Evolutionary conservation across 1,140 invertebrate genomes (phyloP), one percentile per base, ranked within the genome.

Genomic region (Metaphire vulgaris): DNA sequence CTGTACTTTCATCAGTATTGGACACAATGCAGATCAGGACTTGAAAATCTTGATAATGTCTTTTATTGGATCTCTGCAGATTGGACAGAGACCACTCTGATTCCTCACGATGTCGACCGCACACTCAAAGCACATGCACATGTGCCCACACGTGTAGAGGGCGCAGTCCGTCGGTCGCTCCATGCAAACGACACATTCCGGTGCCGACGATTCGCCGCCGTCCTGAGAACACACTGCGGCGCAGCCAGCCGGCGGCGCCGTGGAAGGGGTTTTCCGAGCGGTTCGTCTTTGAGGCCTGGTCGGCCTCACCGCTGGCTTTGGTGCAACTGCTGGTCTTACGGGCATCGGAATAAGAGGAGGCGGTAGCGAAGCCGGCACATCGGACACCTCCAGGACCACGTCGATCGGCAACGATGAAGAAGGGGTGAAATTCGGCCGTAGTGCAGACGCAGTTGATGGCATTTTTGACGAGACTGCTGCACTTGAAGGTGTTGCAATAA

Each of bases 51-150:
- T 91, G 78, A 98, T 98, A 75, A 99, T 95, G 84, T 99, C 96
- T 80, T 91, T 90, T 79, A 99, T 98, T 28, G 91, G 89, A 1
- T 95, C 93, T 67, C 96, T 88, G 84, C 96, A 99, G 29, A 99
- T 91, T 0, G 96, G 96, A 86, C 96, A 99, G 80, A 95, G 92
- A 65, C 92, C 93, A 0, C 92, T 92, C 76, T 83, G 81, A 28
- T 92, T 92, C 64, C 91, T 88, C 92, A 94, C 96, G 82, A 97
- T 93, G 80, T 95, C 92, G 21, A 93, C 89, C 1, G 95, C 95
- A 87, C 96, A 98, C 21, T 93, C 89, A 82, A 94, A 98, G 84
- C 96, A 99, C 95, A 98, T 96, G 83, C 96, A 99, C 93, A 98
- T 96, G 88, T 98, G 96, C 64, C 96, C 96, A 85, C 96, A 99